Base-by-base conservation (phyloP, 2,888 invertebrate genomes). In the Oligia latruncula region DNA sequence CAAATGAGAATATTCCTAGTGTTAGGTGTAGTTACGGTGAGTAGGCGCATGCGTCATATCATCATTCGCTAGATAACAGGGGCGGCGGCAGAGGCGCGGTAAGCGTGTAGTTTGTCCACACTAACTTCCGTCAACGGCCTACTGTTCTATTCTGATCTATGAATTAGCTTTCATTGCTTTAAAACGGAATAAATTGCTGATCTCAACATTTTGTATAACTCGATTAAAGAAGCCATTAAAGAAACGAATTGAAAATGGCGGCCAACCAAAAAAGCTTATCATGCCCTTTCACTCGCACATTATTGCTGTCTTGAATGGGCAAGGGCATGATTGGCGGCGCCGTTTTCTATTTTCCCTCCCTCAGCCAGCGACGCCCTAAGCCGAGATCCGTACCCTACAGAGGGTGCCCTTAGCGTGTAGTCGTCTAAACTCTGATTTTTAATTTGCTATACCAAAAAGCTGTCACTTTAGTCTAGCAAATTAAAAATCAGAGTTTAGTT, bases 81-180 rank as follows among this genome's bases (percentile, higher is more conserved):
- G 95, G 94, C 94, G 95, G 95, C 93, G 93, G 91, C 89, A 82
- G 88, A 90, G 88, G 93, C 92, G 91, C 89, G 94, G 93, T 92
- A 91, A 94, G 95, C 92, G 95, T 96, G 94, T 93, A 92, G 91
- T 93, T 93, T 93, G 93, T 90, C 95, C 95, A 96, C 95, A 95
- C 95, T 96, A 96, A 96, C 95, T 95, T 91, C 92, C 94, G 94
- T 93, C 92, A 82, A 67, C 77, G 79, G 83, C 89, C 91, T 93
- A 91, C 91, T 93, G 92, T 91, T 92, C 92, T 89, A 90, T 91
- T 88, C 78, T 58, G 46, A 55, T 71, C 40, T n/a, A 43, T 43
- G 6, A 71, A 58, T 40, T 20, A 11, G 17, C 17, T 71, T 17
- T 55, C 15, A 52, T 71, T 52, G 4, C 15, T 70, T 55, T 17